Evolutionary conservation across 2,797 vertebrate genomes (phyloP), one percentile per base, ranked within the genome.

Genomic region (Chrosomus eos): DNA sequence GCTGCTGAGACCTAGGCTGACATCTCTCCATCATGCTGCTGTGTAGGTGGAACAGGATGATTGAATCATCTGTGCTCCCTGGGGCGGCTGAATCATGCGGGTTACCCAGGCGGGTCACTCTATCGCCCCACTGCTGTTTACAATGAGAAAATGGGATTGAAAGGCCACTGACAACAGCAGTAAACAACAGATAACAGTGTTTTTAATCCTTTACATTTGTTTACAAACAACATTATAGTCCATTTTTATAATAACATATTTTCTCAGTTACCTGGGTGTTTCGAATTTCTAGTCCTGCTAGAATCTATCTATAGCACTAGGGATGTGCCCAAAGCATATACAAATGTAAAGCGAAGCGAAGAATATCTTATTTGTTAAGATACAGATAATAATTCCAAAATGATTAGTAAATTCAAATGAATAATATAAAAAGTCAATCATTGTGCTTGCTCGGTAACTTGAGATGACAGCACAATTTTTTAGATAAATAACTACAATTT

Each of bases 11-110:
- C 91, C 92, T 86, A 80, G 28, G 26, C 4, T 93, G 91, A 93
- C 91, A 92, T 88, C 89, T 88, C 93, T 94, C 92, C 90, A 93
- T 94, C 93, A 94, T 88, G 84, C 90, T 55, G 82, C 64, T 75
- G 70, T 51, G 78, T 26, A 21, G 70, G 21, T 7, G 40, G 80
- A 73, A 43, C 72, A 80, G 45, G 55, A 84, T 82, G 71, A 85
- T 83, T 67, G 31, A 77, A 80, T 82, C 84, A 31, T 75, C 74
- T 43, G 62, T 70, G 26, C 80, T 70, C 62, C 60, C 80, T 18
- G 53, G 80, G 82, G 81, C 45, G 28, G 9, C 23, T 77, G 71
- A 83, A 67, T 85, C 80, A 78, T 62, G 11, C 3, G 64, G 86
- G 79, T 88, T 86, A 85, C 75, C 71, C 38, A 68, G 60, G 38